phyloP scores from a whole-genome alignment of 2,888 invertebrate genomes.

The Cephus sareptanus region DNA sequence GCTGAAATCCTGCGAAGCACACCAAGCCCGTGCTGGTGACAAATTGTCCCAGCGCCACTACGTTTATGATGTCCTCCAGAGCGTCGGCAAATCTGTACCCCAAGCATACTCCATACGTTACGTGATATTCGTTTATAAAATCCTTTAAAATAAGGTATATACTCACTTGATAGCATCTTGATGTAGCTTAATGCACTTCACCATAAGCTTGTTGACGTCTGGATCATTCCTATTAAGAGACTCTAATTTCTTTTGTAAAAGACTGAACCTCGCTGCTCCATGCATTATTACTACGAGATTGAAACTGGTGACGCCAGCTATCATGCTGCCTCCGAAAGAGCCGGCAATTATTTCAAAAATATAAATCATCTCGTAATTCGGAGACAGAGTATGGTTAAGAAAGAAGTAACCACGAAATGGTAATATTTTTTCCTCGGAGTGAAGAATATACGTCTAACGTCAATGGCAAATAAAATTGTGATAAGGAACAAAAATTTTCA shows the following conservation, averaged over 20 bases:
- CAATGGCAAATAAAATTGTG: not conserved
- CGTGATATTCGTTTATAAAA: not conserved
- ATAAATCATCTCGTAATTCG: slow-evolving; percentile 42
- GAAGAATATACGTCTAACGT: slow-evolving; percentile 14
- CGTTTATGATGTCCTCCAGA: slow-evolving; percentile 48
- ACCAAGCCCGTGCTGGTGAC: slow-evolving; percentile 51
- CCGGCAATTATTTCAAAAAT: slow-evolving; percentile 36
- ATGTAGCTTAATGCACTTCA: slow-evolving; percentile 44
- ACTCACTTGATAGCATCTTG: slow-evolving; percentile 51
- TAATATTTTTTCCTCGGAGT: slow-evolving; percentile 29
- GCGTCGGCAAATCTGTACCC: slow-evolving; percentile 50
- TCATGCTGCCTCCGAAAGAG: slow-evolving; percentile 35
- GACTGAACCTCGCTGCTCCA: slow-evolving; percentile 50
- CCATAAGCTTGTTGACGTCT: slow-evolving; percentile 19
- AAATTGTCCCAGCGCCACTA: slow-evolving; percentile 54
- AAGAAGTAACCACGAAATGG: slow-evolving; percentile 51
- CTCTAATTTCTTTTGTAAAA: slow-evolving; percentile 43
- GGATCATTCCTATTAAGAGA: slow-evolving; percentile 31
- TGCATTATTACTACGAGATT: slow-evolving; percentile 50
- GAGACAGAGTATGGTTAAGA: slow-evolving; percentile 42
- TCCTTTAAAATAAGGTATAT: not conserved
- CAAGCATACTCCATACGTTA: not conserved
- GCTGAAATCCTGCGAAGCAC: slow-evolving; percentile 56
- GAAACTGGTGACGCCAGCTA: slow-evolving; percentile 48
- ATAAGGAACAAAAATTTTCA: not conserved